Evolutionary conservation across 2,888 invertebrate genomes (phyloP).

Genomic region (Liopterus haemorrhoidalis): DNA sequence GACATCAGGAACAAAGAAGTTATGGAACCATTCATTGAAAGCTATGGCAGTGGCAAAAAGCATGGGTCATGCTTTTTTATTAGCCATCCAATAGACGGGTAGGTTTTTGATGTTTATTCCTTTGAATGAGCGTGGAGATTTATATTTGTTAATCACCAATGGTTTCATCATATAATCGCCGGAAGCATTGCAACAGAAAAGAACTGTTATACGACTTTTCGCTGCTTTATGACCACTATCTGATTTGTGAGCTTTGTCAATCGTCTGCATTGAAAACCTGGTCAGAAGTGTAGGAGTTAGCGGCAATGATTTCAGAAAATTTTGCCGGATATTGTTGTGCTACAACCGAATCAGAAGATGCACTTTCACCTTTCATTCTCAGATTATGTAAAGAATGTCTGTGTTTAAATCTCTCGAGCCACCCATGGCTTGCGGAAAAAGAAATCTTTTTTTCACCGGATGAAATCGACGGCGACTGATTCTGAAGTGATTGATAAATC

Average conservation of each 20-base stretch:
- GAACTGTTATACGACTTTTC: slow-evolving; percentile 25
- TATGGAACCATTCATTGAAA: slow-evolving; percentile 30
- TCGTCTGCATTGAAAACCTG: slow-evolving; percentile 23
- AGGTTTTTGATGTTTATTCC: slow-evolving; percentile 20
- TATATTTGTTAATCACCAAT: slow-evolving; percentile 25
- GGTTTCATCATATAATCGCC: slow-evolving; percentile 26
- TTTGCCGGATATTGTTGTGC: slow-evolving; percentile 27
- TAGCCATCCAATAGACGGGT: slow-evolving; percentile 25
- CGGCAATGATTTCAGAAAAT: slow-evolving; percentile 13
- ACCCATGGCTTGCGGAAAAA: background rate
- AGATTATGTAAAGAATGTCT: slow-evolving; percentile 1
- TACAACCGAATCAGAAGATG: slow-evolving; percentile 29
- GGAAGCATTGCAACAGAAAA: slow-evolving; percentile 24
- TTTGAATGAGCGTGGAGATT: slow-evolving; percentile 23
- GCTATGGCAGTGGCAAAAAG: slow-evolving; percentile 22
- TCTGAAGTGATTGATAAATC: too few relatives aligned
- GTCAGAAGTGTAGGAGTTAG: background rate
- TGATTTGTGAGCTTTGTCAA: slow-evolving; percentile 21
- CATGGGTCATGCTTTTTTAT: slow-evolving; percentile 26
- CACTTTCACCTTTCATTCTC: slow-evolving; percentile 28
- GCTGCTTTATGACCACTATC: slow-evolving; percentile 22
- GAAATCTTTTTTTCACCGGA: background rate
- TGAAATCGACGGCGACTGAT: too few relatives aligned
- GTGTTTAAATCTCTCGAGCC: background rate
- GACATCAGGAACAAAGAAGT: slow-evolving; percentile 23